Percentiles rank a stretch among this genome's conserved stretches.
Evolutionary conservation across 1,140 invertebrate genomes (phyloP).

Genomic region (Bradysia coprophila): DNA sequence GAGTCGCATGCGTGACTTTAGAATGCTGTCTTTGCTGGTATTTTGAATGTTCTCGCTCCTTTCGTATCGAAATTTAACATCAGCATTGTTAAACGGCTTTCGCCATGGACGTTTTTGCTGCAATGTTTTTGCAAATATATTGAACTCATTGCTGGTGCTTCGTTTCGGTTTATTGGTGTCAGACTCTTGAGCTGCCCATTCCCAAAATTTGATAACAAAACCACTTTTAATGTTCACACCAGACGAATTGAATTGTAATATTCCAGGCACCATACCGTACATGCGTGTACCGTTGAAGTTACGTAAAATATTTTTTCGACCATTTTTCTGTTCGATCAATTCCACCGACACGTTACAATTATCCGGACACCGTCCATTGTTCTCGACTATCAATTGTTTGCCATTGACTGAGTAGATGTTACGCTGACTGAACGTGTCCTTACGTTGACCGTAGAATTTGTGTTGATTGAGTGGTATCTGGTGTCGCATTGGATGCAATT

Average conservation of each 20-base stretch:
- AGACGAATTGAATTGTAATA: conserved; percentile 31
- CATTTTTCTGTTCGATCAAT: conserved; percentile 32
- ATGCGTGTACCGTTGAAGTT: conserved; percentile 35
- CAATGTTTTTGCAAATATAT: background rate
- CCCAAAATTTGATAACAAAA: conserved; percentile 64
- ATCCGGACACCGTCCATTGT: conserved; percentile 41
- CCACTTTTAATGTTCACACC: conserved; percentile 34
- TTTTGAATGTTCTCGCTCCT: background rate
- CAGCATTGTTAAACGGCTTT: background rate
- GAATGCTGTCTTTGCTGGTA: background rate
- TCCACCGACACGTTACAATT: conserved; percentile 39
- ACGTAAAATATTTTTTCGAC: conserved; percentile 30
- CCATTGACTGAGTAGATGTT: conserved; percentile 31
- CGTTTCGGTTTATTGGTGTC: conserved; percentile 4
- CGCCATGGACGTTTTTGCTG: background rate
- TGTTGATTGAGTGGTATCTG: conserved; percentile 18
- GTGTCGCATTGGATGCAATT: conserved; percentile 9
- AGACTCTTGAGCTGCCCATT: conserved; percentile 30
- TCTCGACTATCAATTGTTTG: conserved; percentile 37
- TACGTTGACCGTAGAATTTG: conserved; percentile 26
- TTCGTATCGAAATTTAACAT: conserved; percentile 4
- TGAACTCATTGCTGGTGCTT: background rate
- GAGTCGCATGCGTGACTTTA: conserved; percentile 2
- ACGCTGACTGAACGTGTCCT: conserved; percentile 29
- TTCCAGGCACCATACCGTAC: conserved; percentile 43